phyloP scores from a whole-genome alignment of 2,113 vertebrate genomes.

The Centropus bengalensis region DNA sequence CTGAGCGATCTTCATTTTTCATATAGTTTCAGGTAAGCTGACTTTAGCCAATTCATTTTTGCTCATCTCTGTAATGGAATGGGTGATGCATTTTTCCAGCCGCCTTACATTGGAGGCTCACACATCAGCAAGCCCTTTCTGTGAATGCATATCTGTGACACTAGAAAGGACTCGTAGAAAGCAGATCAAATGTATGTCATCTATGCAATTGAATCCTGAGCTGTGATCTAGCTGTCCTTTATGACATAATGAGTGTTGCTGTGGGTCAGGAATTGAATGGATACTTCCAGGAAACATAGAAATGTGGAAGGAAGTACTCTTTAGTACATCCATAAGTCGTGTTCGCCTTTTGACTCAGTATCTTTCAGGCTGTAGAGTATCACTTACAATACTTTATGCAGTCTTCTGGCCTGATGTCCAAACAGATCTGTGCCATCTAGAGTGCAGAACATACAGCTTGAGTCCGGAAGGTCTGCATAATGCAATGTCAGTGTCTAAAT shows the following conservation, averaged over 20 bases:
- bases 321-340: not conserved
- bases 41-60: not conserved
- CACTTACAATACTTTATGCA: not conserved
- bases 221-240: not conserved
- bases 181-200: not conserved
- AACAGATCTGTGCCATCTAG: not conserved
- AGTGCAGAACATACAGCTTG: accelerated
- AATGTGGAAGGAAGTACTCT: not conserved
- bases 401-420: not conserved
- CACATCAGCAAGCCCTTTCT: not conserved
- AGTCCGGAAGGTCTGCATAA: not conserved
- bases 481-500: not conserved
- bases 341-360: constrained; percentile 24
- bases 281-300: constrained; percentile 25
- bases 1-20: not conserved
- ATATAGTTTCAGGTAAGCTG: not conserved
- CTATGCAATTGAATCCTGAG: not conserved
- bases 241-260: constrained; percentile 10
- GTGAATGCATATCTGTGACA: not conserved
- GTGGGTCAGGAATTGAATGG: not conserved
- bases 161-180: not conserved
- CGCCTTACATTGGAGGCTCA: not conserved
- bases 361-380: too few relatives aligned
- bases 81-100: not conserved
- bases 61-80: not conserved